Conservation (phyloP, 2,888 invertebrate genomes). For the Agonopterix subpropinquella region DNA sequence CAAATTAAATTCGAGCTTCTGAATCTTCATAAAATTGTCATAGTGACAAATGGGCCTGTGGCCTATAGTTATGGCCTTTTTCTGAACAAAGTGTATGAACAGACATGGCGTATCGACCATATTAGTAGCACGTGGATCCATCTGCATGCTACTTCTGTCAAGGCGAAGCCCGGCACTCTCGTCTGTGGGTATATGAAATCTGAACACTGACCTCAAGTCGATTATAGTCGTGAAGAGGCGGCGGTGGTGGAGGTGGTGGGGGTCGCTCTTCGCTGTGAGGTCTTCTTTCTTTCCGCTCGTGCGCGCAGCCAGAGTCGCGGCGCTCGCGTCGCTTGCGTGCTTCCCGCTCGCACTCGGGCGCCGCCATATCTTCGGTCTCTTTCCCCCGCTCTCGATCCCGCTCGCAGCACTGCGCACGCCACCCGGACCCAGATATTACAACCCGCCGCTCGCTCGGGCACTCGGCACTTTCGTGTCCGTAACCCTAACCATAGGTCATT, state of each 20-base stretch:
- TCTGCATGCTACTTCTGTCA: too few relatives aligned
- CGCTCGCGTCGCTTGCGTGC: slow-evolving; percentile 78
- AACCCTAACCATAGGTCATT: slow-evolving; percentile 55
- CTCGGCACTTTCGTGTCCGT: slow-evolving; percentile 66
- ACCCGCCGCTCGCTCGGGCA: slow-evolving; percentile 64
- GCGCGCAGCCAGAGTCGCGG: slow-evolving; percentile 72
- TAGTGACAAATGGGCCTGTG: too few relatives aligned
- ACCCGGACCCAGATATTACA: slow-evolving; percentile 65
- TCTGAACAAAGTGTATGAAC: too few relatives aligned
- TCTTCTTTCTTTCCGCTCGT: slow-evolving; percentile 64
- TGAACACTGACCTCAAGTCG: slow-evolving; percentile 49
- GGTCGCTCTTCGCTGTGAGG: slow-evolving; percentile 67
- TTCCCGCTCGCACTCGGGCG: slow-evolving; percentile 74
- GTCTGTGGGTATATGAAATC: not conserved
- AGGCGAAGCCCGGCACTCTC: not conserved
- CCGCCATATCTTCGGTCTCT: slow-evolving; percentile 67
- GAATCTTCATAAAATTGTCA: too few relatives aligned
- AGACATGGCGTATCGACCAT: too few relatives aligned
- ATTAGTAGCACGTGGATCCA: too few relatives aligned
- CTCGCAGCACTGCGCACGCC: slow-evolving; percentile 71
- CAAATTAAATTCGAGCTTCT: too few relatives aligned
- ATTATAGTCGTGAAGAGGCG: slow-evolving; percentile 63
- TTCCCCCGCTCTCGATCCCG: slow-evolving; percentile 45
- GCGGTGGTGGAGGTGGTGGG: slow-evolving; percentile 59
- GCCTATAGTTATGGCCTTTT: too few relatives aligned